A percentile compares a stretch with the other conserved stretches of the same genome.
phyloP scores from a whole-genome alignment of 2,797 vertebrate genomes.

The Bovichtus diacanthus region DNA sequence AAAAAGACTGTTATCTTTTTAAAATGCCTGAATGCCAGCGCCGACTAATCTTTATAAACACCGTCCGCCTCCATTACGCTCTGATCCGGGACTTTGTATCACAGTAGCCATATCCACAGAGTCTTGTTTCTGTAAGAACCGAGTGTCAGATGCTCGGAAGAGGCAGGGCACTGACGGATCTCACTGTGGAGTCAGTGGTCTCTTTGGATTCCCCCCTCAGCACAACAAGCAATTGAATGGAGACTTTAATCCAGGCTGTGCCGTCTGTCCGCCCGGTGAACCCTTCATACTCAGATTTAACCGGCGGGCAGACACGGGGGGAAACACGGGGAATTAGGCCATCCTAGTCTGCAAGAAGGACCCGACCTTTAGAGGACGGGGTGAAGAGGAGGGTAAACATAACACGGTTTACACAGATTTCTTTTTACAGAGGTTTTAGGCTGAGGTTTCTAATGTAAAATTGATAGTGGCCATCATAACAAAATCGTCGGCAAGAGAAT shows the following conservation, averaged over 20 bases:
- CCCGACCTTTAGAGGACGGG: conserved; percentile 59
- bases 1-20: background rate
- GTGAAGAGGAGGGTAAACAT: conserved; percentile 21
- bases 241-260: conserved; percentile 69
- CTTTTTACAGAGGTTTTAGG: background rate
- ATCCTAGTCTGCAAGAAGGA: conserved; percentile 54
- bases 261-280: conserved; percentile 74
- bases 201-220: conserved; percentile 44
- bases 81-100: conserved; percentile 15
- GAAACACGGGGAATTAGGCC: conserved; percentile 71
- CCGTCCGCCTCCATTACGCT: background rate
- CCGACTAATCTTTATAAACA: conserved; percentile 5
- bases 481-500: background rate
- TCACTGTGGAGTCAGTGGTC: conserved; percentile 7
- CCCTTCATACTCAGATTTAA: conserved; percentile 71
- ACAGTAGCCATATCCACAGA: background rate
- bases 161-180: conserved; percentile 23
- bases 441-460: conserved; percentile 1
- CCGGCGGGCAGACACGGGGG: conserved; percentile 67
- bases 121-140: conserved; percentile 1
- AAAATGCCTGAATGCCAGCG: background rate
- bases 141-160: conserved; percentile 14
- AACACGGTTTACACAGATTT: conserved; percentile 2
- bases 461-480: background rate
- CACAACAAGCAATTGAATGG: conserved; percentile 39